Percentiles rank a stretch among this genome's conserved stretches.
These are phyloP conservation scores for Lasioglossum figueresi DNA, from an alignment of 2,888 invertebrate species.

Conservation along the genomic window DNA sequence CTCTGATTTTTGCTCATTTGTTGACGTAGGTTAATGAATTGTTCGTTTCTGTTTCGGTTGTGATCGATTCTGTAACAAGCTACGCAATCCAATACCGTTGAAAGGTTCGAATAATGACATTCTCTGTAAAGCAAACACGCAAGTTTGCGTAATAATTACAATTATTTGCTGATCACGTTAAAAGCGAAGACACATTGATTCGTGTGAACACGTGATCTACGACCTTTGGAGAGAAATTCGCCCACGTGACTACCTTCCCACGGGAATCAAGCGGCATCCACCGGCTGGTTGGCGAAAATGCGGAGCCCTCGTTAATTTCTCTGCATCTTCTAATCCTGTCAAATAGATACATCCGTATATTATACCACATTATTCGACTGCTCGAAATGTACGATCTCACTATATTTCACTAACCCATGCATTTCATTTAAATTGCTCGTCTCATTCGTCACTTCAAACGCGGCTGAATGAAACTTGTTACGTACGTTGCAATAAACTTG, in stretches of 20 bases:
- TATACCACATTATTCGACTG: conserved; percentile 5
- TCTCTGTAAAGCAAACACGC: conserved; percentile 1
- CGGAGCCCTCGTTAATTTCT: conserved; percentile 23
- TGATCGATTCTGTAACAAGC: background rate
- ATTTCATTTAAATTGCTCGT: conserved; percentile 10
- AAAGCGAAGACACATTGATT: conserved; percentile 40
- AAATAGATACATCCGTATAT: background rate
- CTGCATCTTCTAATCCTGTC: conserved; percentile 24
- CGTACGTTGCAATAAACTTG: background rate
- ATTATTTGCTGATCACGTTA: conserved; percentile 41
- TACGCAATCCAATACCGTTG: background rate
- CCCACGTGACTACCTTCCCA: conserved; percentile 67
- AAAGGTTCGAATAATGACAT: conserved; percentile 10
- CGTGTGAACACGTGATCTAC: conserved; percentile 47
- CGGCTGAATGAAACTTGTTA: background rate
- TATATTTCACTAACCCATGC: background rate
- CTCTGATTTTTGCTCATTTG: background rate
- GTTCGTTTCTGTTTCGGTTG: background rate
- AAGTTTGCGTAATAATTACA: conserved; percentile 18
- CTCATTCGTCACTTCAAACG: background rate
- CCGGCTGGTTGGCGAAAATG: conserved; percentile 45
- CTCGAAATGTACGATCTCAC: background rate
- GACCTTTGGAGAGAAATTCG: conserved; percentile 68
- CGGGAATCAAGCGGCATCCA: conserved; percentile 51
- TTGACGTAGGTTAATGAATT: background rate